Evolutionary conservation across 2,888 invertebrate species (phyloP), one percentile per base, ranked within the genome.

Genomic region (Drosophila greeni): DNA sequence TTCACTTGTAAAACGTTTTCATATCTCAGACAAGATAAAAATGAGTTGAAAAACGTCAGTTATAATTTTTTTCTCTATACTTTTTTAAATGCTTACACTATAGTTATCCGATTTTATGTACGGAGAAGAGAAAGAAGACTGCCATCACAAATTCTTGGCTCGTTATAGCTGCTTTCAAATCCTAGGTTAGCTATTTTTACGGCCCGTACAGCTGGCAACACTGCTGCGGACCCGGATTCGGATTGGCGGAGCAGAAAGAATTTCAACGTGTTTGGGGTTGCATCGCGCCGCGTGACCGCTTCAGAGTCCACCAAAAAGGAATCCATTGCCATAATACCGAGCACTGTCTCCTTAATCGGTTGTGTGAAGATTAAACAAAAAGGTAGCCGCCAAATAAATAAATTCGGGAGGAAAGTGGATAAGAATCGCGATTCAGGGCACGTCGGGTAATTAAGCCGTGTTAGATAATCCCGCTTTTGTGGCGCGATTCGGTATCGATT

Each of bases 231-330:
- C 57, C 68, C 67, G 61, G 49, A 67, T 58, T 68, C 64, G 72
- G 64, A 70, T 59, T 71, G 62, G 57, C 70, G 67, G 59, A 59
- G 59, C 73, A 84, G 84, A 80, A 76, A 39, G 74, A 64, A 66
- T 64, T 70, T 66, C 55, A 60, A 59, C 68, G 74, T 70, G 72
- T 79, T 72, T 66, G 82, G 82, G 82, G 79, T 84, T 84, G 84
- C 59, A 68, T 48, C 66, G 59, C 70, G 72, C 62, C 82, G 76
- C 74, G 84, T 48, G 40, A 55, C 40, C 56, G 56, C 56, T 40
- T 18, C 26, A 45, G 29, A 65, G 40, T 55, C 45, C 54, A 45
- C 26, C 55, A 16, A 24, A 33, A 39, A 62, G 42, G 24, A 24
- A 45, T 24, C 29, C 29, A 31, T 59, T 29, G 43, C 43, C 29